phyloP scores from a whole-genome alignment of 2,888 invertebrate species.

The Andrena trimmerana region DNA sequence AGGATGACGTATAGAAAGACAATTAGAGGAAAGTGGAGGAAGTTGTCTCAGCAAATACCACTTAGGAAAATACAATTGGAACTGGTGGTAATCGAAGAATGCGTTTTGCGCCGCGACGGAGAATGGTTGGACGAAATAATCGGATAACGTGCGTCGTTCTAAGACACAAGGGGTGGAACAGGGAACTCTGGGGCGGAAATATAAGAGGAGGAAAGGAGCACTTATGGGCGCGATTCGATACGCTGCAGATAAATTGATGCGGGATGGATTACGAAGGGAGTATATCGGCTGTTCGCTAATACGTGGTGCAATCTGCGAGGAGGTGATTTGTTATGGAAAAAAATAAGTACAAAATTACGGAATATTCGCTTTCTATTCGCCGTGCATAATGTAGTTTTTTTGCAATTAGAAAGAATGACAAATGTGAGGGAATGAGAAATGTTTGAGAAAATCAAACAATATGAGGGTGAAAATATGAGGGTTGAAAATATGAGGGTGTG shows the following conservation, averaged over 20 bases:
- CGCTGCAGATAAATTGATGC: constrained; percentile 75
- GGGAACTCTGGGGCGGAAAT: constrained; percentile 55
- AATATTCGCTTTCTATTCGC: background rate
- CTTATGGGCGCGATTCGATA: constrained; percentile 73
- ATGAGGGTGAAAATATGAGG: too few relatives aligned
- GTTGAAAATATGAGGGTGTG: too few relatives aligned
- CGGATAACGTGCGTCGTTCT: constrained; percentile 71
- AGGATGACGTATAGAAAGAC: constrained; percentile 38
- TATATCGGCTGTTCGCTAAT: background rate
- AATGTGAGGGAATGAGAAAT: too few relatives aligned
- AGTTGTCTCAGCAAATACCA: constrained; percentile 74
- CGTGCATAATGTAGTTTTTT: background rate
- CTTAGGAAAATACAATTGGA: constrained; percentile 70
- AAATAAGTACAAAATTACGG: background rate
- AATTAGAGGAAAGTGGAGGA: constrained; percentile 71
- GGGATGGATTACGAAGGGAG: constrained; percentile 71
- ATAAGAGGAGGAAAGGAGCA: constrained; percentile 63
- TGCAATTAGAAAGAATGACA: too few relatives aligned
- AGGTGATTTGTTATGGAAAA: background rate
- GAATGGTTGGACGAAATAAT: constrained; percentile 71
- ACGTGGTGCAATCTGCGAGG: background rate
- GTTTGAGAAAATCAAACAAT: too few relatives aligned
- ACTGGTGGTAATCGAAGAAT: constrained; percentile 66
- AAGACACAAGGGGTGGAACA: constrained; percentile 47
- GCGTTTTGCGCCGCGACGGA: constrained; percentile 57